Evolutionary conservation across 2,113 vertebrate species (phyloP), one percentile per base, ranked within the genome.

Genomic region (Phodopus roborovskii): DNA sequence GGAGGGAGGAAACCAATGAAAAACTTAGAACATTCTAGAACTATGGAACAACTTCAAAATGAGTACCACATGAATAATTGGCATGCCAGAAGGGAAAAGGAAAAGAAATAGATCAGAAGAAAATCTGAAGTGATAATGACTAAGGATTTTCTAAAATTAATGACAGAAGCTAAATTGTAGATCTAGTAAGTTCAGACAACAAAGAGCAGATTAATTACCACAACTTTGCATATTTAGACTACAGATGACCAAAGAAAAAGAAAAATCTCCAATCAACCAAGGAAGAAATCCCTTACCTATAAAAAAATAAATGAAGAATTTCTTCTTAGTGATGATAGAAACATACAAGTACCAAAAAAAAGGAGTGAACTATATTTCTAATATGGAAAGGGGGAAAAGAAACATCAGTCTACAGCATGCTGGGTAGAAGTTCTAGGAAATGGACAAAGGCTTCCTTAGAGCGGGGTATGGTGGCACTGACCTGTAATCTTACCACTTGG

Each of bases 101-200:
- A 56, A 56, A 58, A 17, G 50, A 73, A 79, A 39, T 13, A 62
- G 22, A 77, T 30, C 22, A 36, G n/a, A 84, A 91, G 39, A 62
- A 78, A 91, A 9, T 79, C 7, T 87, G 7, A 42, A 79, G 42
- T 71, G 73, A 53, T 62, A 73, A 71, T 85, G 39, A 22, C 26
- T 71, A 75, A 79, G 74, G n/a, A 36, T 92, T 81, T 95, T 71
- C 74, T 91, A 42, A 73, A 87, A 87, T 53, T 50, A 64, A 22
- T 36, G 74, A 87, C 33, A 42, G 24, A 71, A 58, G 66, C 16
- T 50, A 85, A 91, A 70, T 64, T n/a, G 4, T 19, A 78, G 71
- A n/a, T 68, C 15, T 64, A 91, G 53, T 42, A 79, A 53, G 19
- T 30, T 86, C 64, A 73, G 74, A 71, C 12, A 36, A 64, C 53